Evolutionary conservation across 2,888 invertebrate species (phyloP).

Genomic region (Hydraecia micacea): DNA sequence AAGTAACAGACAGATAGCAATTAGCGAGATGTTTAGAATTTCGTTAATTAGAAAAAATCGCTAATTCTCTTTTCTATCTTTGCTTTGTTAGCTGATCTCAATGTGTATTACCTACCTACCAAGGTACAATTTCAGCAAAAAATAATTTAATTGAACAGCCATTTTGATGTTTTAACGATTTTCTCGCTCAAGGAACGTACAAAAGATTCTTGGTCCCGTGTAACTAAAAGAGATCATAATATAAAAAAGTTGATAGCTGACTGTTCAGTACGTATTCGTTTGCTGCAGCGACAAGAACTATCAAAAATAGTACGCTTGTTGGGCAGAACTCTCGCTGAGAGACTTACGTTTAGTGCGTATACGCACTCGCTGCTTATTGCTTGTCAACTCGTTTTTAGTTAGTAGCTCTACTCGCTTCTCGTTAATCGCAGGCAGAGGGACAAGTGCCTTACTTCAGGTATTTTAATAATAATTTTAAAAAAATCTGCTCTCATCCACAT

Average conservation of each 20-base stretch:
- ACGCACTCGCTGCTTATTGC: not conserved
- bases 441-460: not conserved
- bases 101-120: not conserved
- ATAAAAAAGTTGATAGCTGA: not conserved
- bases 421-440: not conserved
- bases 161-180: not conserved
- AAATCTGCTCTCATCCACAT: slow-evolving; percentile 59
- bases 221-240: not conserved
- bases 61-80: not conserved
- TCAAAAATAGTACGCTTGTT: not conserved
- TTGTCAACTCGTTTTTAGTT: no score
- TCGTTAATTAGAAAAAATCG: slow-evolving; percentile 25
- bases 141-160: not conserved
- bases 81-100: slow-evolving; percentile 23
- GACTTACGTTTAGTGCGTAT: not conserved
- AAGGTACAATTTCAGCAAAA: not conserved
- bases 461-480: not conserved
- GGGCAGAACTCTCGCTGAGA: not conserved
- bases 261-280: not conserved
- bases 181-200: not conserved
- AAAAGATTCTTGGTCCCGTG: not conserved
- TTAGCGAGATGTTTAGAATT: slow-evolving; percentile 9
- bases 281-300: not conserved
- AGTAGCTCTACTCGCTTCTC: not conserved
- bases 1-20: not conserved